Base-by-base conservation (phyloP, 2,888 invertebrate genomes). In the Drosophila flavopinicola region DNA sequence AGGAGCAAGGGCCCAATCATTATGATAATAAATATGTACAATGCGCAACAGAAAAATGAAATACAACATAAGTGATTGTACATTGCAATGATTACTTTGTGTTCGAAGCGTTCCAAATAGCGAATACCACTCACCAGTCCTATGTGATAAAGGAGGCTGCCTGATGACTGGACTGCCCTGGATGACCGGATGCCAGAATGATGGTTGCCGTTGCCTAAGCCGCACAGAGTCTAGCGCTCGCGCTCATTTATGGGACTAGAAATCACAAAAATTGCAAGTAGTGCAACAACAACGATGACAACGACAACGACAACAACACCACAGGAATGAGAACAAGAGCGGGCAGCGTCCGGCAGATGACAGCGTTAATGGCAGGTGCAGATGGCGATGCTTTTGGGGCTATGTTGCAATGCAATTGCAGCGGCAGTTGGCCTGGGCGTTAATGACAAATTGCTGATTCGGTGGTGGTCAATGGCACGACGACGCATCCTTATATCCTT, bases 381-480 rank as follows among this genome's bases (percentile, higher is more conserved):
- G 27, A 33, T 68, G 47, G 63, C 48, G 41, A 53, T 54, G 67
- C 61, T 59, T 66, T 54, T 58, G 58, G 65, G 52, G 71, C 66
- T 66, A 69, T 53, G 60, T 60, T 53, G 51, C 39, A 65, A n/a
- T 61, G 57, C 11, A 42, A 63, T 44, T 71, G 66, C 33, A 37
- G 27, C 51, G 41, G 52, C 35, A 39, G 20, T 45, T 77, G 72
- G 38, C 66, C 60, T 59, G 60, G 71, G 56, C 63, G 64, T 69
- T 75, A 70, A 69, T 78, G 83, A 78, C 66, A 74, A 78, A 71
- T 71, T 61, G 78, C 78, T 78, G 66, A 38, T 67, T 85, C 82
- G 85, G 77, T 83, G 85, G 77, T 83, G 85, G 85, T 85, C 85
- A 82, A 51, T 78, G 74, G 74, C 61, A 63, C 64, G 67, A 58